These are phyloP conservation scores for Caerostris darwini DNA, from an alignment of 1,140 invertebrate genomes.

Conservation along the genomic window DNA sequence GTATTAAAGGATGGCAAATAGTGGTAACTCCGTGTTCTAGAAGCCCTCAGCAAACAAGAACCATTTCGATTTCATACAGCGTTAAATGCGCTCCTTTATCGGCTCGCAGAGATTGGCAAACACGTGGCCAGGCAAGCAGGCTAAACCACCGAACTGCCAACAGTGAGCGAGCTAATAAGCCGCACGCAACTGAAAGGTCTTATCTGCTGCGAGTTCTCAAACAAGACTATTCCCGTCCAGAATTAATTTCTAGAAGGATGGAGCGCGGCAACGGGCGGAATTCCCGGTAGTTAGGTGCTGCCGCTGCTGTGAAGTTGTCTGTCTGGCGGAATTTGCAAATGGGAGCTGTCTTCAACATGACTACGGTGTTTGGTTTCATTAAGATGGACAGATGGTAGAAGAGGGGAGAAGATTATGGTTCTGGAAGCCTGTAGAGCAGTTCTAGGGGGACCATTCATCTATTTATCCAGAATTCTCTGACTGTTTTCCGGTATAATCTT, in stretches of 20 bases:
- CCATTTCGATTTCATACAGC: slow-evolving; percentile 51
- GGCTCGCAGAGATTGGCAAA: slow-evolving; percentile 50
- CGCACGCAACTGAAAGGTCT: slow-evolving; percentile 13
- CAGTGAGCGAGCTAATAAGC: slow-evolving; percentile 51
- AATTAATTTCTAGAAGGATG: slow-evolving; percentile 55
- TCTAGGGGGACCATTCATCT: no score
- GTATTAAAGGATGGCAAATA: neutral
- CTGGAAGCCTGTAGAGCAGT: neutral
- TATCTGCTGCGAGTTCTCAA: slow-evolving; percentile 45
- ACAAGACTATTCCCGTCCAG: slow-evolving; percentile 18
- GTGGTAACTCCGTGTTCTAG: neutral
- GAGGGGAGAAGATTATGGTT: neutral
- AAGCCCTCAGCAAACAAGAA: neutral
- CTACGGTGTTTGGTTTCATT: slow-evolving; percentile 43
- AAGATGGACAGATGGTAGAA: neutral
- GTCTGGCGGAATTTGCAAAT: slow-evolving; percentile 14
- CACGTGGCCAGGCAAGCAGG: neutral
- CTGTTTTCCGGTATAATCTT: no score
- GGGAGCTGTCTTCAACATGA: neutral
- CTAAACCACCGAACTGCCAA: slow-evolving; percentile 59
- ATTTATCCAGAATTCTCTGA: no score
- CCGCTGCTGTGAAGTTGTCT: neutral
- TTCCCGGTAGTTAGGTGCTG: neutral
- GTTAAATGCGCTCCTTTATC: slow-evolving; percentile 52
- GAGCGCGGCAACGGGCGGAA: neutral